These are phyloP conservation scores for Crotalus tigris DNA, from an alignment of 2,113 vertebrate species.

Conservation along the genomic window DNA sequence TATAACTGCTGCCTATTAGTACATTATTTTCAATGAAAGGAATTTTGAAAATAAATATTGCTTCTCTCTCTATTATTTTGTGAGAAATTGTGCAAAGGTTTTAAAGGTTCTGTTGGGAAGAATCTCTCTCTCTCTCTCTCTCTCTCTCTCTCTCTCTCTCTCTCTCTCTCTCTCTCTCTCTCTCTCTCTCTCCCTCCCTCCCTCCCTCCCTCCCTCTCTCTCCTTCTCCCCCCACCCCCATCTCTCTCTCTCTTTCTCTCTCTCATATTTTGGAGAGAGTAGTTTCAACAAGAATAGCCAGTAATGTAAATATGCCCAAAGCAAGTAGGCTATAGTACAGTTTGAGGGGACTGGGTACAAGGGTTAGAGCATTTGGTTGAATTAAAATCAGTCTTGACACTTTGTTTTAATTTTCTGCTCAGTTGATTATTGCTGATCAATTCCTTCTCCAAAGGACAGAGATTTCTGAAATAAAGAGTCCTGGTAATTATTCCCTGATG, in stretches of 20 bases:
- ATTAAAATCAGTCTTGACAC: neutral
- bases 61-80: neutral
- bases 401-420: slow-evolving; percentile 1
- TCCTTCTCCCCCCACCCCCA: too few relatives aligned
- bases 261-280: neutral
- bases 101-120: neutral
- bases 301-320: neutral
- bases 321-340: neutral
- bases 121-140: neutral
- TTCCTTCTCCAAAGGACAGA: neutral
- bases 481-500: neutral
- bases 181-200: neutral
- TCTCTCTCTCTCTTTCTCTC: neutral
- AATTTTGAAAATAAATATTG: neutral
- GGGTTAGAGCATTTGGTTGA: neutral
- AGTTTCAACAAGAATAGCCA: neutral
- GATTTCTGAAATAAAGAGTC: neutral
- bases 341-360: neutral
- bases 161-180: neutral
- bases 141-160: neutral
- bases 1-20: neutral
- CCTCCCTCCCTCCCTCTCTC: neutral
- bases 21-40: neutral
- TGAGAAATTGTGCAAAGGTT: neutral
- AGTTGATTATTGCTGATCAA: neutral